Evolutionary conservation across 2,113 vertebrate genomes (phyloP), one percentile per base, ranked within the genome.

Genomic region (Salminus brasiliensis): DNA sequence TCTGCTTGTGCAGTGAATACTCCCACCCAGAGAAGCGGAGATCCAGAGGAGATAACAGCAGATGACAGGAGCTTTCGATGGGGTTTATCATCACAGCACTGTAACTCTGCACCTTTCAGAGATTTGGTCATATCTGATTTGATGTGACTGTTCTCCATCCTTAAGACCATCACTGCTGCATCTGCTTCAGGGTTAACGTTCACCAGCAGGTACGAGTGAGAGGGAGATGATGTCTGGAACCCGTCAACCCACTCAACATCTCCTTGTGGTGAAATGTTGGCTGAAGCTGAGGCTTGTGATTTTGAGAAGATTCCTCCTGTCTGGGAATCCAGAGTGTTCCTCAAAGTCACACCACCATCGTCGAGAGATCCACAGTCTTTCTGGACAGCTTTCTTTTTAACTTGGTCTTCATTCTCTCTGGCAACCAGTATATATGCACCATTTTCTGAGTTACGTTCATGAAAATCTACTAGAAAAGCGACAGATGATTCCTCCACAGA

Each of bases 191-290:
- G 12, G 9, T 5, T 4, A 9, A 85, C 3, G 78, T 93, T 93
- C n/a, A 87, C 77, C 65, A 93, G 80, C 21, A 92, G 55, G 81
- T 88, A 93, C 8, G 92, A 84, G 3, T 49, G 47, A 11, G 74
- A 80, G 1, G 13, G 34, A 1, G 81, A 72, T 0, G 68, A 32
- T 78, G 91, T 91, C 75, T 88, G 93, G 55, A 98, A 96, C 15
- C 93, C 96, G 0, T 97, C 95, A 7, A 96, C 92, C 39, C 96
- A 97, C 81, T 90, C 86, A 81, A 95, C 29, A 4, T 29, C 7
- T 25, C 1, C 12, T 3, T 21, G 1, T 1, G 15, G 23, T 13
- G 27, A 0, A 81, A 23, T 15, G 11, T n/a, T n/a, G 12, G 10
- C 0, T 3, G 0, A 0, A 23, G 5, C 0, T 0, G 0, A 0